Evolutionary conservation across 2,888 invertebrate genomes (phyloP), one percentile per base, ranked within the genome.

Genomic region (Phania funesta): DNA sequence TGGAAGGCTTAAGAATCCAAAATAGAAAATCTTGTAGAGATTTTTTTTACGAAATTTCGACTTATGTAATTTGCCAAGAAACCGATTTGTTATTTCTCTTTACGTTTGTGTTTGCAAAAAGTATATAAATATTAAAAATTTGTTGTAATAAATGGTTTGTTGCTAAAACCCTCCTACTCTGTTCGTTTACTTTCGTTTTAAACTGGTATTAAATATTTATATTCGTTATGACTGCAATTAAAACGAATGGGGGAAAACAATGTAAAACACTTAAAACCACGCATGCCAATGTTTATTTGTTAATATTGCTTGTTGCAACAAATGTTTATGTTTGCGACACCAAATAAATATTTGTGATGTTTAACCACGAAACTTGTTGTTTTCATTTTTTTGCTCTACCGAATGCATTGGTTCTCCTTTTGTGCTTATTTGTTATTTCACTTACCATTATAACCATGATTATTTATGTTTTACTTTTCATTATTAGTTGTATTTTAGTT

Each of bases 301-400:
- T 9, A 35, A n/a, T 11, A 38, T 4, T n/a, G 35, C n/a, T 38
- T n/a, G n/a, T n/a, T 13, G 35, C 35, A 38, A 60, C 50, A 75
- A 65, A 58, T 54, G 65, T 35, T 54, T 20, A 38, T 74, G 74
- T 29, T 56, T 46, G 65, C 26, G 56, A 65, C 46, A 56, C 26
- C 35, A 54, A 50, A 18, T 20, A 67, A 20, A 35, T 60, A 13
- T n/a, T 38, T 38, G 35, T 38, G 13, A 38, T n/a, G 11, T 11
- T 35, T 9, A 38, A 38, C 35, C 35, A 38, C 13, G n/a, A 38
- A 38, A 13, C 2, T 9, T 38, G 9, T 7, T 38, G 13, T 38
- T 38, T 38, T n/a, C 1, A 38, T 38, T 11, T 38, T 38, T 38
- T 38, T 38, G 5, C 32, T 8, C 32, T 32, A n/a, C n/a, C n/a